Conservation (phyloP, 2,888 invertebrate genomes). For the Portevinia maculata region DNA sequence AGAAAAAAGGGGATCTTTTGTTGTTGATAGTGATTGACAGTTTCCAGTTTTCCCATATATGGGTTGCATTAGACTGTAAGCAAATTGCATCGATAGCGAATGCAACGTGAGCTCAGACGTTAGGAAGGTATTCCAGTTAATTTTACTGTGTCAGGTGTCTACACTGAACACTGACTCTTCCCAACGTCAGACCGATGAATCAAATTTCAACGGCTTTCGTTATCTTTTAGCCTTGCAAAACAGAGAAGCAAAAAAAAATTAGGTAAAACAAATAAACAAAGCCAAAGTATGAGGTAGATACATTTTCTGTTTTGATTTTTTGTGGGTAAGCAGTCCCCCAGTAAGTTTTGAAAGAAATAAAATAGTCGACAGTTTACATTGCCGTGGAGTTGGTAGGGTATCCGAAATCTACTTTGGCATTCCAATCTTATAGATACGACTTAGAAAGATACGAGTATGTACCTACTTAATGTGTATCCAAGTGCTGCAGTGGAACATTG, state of each 20-base stretch:
- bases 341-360: background rate
- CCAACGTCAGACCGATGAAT: slow-evolving; percentile 55
- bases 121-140: slow-evolving; percentile 53
- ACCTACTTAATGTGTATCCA: background rate
- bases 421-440: slow-evolving; percentile 14
- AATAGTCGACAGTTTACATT: background rate
- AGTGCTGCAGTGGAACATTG: slow-evolving; percentile 42
- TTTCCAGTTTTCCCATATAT: slow-evolving; percentile 34
- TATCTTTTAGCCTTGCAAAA: slow-evolving; percentile 59
- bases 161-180: slow-evolving; percentile 35
- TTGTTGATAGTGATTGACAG: slow-evolving; percentile 11
- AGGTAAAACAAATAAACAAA: slow-evolving; percentile 47
- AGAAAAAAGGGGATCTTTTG: slow-evolving; percentile 6
- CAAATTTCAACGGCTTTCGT: slow-evolving; percentile 65
- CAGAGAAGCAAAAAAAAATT: slow-evolving; percentile 7
- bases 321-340: slow-evolving; percentile 4
- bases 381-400: slow-evolving; percentile 23
- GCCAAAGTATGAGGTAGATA: slow-evolving; percentile 23
- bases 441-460: background rate
- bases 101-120: slow-evolving; percentile 37
- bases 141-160: slow-evolving; percentile 66
- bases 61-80: slow-evolving; percentile 9
- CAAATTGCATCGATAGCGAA: slow-evolving; percentile 16
- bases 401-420: slow-evolving; percentile 49
- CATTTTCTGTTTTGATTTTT: slow-evolving; percentile 33